A percentile compares a stretch with the other conserved stretches of the same genome.
Evolutionary conservation across 1,140 invertebrate genomes (phyloP).

Genomic region (Hypothenemus hampei): DNA sequence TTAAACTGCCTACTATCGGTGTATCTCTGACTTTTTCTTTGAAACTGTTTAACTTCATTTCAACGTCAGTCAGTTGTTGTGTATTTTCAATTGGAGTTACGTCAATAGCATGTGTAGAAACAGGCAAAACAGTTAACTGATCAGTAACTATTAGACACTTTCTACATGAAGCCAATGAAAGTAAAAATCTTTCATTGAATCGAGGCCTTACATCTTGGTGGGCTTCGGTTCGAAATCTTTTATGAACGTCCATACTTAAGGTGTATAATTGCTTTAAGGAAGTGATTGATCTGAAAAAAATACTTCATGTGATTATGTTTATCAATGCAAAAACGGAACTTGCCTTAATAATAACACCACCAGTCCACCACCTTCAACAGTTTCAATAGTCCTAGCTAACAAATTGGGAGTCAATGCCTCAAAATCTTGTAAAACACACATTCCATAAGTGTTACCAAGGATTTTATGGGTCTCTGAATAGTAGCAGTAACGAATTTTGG

Average conservation of each 20-base stretch:
- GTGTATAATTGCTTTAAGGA: slow-evolving; percentile 94
- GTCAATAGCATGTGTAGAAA: slow-evolving; percentile 83
- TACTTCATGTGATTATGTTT: too few species aligned
- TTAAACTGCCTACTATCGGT: slow-evolving; percentile 84
- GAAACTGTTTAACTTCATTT: slow-evolving; percentile 60
- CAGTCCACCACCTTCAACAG: slow-evolving; percentile 95
- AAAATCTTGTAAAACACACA: slow-evolving; percentile 98
- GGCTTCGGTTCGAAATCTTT: slow-evolving; percentile 87
- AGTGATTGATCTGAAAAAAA: slow-evolving; percentile 59
- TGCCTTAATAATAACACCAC: slow-evolving; percentile 77
- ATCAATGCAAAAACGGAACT: not conserved
- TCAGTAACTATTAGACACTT: slow-evolving; percentile 93
- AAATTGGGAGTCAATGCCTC: slow-evolving; percentile 99
- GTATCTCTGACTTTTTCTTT: slow-evolving; percentile 75
- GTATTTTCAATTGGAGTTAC: slow-evolving; percentile 63
- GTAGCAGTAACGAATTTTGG: slow-evolving; percentile 95
- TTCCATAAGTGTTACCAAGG: slow-evolving; percentile 95
- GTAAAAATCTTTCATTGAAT: slow-evolving; percentile 95
- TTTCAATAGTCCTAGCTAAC: slow-evolving; percentile 95
- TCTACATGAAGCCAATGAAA: slow-evolving; percentile 84
- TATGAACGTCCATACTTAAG: slow-evolving; percentile 98
- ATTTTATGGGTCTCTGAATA: slow-evolving; percentile 98
- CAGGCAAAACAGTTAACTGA: slow-evolving; percentile 83
- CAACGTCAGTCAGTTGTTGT: slow-evolving; percentile 45
- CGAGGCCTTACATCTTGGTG: slow-evolving; percentile 87